Evolutionary conservation across 2,888 invertebrate species (phyloP), one percentile per base, ranked within the genome.

Genomic region (Trichopria drosophilae): DNA sequence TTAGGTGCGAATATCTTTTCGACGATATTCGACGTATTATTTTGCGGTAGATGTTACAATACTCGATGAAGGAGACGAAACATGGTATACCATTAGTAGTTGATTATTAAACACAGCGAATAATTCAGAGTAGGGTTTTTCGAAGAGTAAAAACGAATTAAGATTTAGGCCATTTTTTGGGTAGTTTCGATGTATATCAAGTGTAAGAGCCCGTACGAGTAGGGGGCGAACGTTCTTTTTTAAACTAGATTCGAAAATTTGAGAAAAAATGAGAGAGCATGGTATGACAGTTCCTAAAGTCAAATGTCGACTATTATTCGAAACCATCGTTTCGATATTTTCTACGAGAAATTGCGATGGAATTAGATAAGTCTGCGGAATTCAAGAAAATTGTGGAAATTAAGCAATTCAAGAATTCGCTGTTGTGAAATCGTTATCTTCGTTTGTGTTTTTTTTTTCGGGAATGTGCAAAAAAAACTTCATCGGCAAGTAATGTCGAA

Each of bases 191-290:
- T n/a, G n/a, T n/a, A n/a, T n/a, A n/a, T n/a, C n/a, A n/a, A n/a
- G n/a, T 20, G 40, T 31, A 22, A 20, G 15, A 34, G 23, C 22
- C 31, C 23, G 35, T 41, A 47, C 32, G 41, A 50, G 45, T 29
- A 53, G 53, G 51, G 45, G 45, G 40, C 48, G 50, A 49, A 55
- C 52, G 46, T 55, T 55, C 46, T 52, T 49, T n/a, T n/a, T n/a
- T n/a, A n/a, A n/a, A n/a, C n/a, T n/a, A n/a, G n/a, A n/a, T n/a
- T n/a, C n/a, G n/a, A n/a, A n/a, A n/a, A n/a, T n/a, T n/a, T n/a
- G n/a, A n/a, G n/a, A 19, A 37, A 39, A 46, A 50, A 50, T 45
- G 56, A 55, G 59, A 60, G 69, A 66, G 72, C 69, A 72, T 66
- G 71, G 71, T 72, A 73, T 68, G 62, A 66, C 61, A 49, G 23